Evolutionary conservation across 2,113 vertebrate genomes (phyloP), one percentile per base, ranked within the genome.

Genomic region (Atractosteus spatula): DNA sequence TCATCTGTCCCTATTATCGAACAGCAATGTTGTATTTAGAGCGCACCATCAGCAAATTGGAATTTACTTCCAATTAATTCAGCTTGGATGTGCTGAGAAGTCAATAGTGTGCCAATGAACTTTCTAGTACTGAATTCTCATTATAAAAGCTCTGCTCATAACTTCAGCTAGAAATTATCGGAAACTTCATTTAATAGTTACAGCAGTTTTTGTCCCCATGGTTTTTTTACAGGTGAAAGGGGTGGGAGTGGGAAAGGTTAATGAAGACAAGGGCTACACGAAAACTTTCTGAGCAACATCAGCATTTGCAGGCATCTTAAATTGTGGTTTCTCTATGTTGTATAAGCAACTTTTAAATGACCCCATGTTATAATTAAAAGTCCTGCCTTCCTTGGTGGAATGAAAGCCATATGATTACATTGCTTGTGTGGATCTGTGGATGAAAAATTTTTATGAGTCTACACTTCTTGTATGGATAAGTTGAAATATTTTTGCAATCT

Each of bases 31-130:
- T 61, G 29, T 61, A 29, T 59, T 70, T 70, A 70, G 69, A 70
- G 44, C 55, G 43, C 16, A 61, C 14, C 55, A 70, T 43, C 12
- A 61, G 41, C 56, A 42, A 59, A 44, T 70, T 70, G 56, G 69
- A 56, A 70, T 59, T 61, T 70, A 56, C 62, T 65, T 29, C 41
- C 10, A 70, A 70, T 70, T 61, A 43, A 70, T 70, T 70, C 12
- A 61, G 10, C 55, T 41, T n/a, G 29, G 12, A 10, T 56, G 8
- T 69, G 54, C 62, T 41, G 62, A 65, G 5, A 44, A 61, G 29
- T 70, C 12, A 70, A 61, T 44, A 43, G 11, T 70, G 16, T 7
- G 6, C 29, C 41, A 7, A 29, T 41, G 54, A 41, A 43, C 8
- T 43, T 44, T 13, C 7, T 70, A 29, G 12, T 13, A 45, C 12